Percentiles rank a stretch among this genome's conserved stretches.
phyloP scores from a whole-genome alignment of 1,140 invertebrate species.

The Centruroides sculpturatus region DNA sequence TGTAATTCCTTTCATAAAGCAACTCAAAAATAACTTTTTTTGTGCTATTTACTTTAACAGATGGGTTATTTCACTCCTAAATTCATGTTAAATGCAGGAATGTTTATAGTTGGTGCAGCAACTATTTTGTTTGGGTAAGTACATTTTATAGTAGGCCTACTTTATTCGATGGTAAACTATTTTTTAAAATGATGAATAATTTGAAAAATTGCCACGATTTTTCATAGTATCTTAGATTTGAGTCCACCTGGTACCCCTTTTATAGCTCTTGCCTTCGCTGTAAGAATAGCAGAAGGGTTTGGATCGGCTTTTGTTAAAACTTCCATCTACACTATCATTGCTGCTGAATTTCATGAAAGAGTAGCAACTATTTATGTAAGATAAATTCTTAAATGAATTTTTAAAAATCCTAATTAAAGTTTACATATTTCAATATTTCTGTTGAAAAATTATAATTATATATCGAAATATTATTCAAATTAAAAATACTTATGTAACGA shows the following conservation, averaged over 20 bases:
- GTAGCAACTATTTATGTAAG: constrained; percentile 64
- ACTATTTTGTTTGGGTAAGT: constrained; percentile 53
- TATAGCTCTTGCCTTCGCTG: constrained; percentile 67
- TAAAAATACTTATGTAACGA: too few relatives aligned
- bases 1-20: too few relatives aligned
- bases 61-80: constrained; percentile 40
- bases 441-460: too few relatives aligned
- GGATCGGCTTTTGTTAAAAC: constrained; percentile 84
- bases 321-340: constrained; percentile 80
- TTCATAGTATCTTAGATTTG: constrained; percentile 51
- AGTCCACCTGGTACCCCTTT: constrained; percentile 64
- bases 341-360: constrained; percentile 80
- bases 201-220: neutral
- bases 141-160: neutral
- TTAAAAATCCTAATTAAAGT: too few relatives aligned
- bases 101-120: constrained; percentile 58
- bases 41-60: neutral
- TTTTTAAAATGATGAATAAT: neutral
- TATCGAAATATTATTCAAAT: too few relatives aligned
- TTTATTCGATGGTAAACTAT: neutral
- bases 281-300: constrained; percentile 74
- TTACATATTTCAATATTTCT: too few relatives aligned
- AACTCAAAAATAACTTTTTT: too few relatives aligned
- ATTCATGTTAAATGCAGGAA: constrained; percentile 67
- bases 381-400: too few relatives aligned